These are phyloP conservation scores for Mola mola DNA, from an alignment of 2,113 vertebrate genomes.

Conservation along the genomic window DNA sequence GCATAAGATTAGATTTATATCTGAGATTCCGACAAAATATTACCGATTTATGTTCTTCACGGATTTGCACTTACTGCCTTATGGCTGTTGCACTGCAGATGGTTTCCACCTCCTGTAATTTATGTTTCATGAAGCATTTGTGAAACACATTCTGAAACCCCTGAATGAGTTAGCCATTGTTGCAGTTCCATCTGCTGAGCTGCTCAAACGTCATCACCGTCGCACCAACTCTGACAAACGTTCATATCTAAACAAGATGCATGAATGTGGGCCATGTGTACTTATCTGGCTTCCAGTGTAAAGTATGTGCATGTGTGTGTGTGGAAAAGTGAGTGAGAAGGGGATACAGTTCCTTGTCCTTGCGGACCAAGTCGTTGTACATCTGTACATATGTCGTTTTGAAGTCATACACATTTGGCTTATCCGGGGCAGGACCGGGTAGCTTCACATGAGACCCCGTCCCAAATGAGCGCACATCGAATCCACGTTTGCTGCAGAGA, in stretches of 20 bases:
- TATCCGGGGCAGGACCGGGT: conserved; percentile 97
- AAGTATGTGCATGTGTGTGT: conserved; percentile 17
- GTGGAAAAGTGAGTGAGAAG: conserved; percentile 42
- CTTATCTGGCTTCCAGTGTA: conserved; percentile 20
- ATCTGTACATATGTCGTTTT: conserved; percentile 99
- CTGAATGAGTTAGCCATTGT: conserved; percentile 33
- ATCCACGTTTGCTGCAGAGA: conserved; percentile 94
- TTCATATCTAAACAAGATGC: conserved; percentile 1
- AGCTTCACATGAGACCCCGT: conserved; percentile 97
- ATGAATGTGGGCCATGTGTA: conserved; percentile 11
- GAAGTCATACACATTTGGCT: conserved; percentile 99
- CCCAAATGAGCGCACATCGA: conserved; percentile 96
- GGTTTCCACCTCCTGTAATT: not conserved
- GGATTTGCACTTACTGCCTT: conserved; percentile 18
- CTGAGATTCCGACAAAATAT: no score
- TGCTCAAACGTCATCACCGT: conserved; percentile 9
- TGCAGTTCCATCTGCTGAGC: conserved; percentile 20
- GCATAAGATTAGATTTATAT: no score
- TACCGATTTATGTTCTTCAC: no score
- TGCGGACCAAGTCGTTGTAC: conserved; percentile 99
- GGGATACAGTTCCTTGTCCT: conserved; percentile 99
- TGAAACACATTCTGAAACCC: conserved; percentile 15
- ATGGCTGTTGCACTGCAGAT: conserved; percentile 3
- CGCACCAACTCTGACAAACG: conserved; percentile 1
- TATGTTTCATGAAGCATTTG: conserved; percentile 20